phyloP scores from a whole-genome alignment of 2,888 invertebrate genomes.

The Odontomyia ornata region DNA sequence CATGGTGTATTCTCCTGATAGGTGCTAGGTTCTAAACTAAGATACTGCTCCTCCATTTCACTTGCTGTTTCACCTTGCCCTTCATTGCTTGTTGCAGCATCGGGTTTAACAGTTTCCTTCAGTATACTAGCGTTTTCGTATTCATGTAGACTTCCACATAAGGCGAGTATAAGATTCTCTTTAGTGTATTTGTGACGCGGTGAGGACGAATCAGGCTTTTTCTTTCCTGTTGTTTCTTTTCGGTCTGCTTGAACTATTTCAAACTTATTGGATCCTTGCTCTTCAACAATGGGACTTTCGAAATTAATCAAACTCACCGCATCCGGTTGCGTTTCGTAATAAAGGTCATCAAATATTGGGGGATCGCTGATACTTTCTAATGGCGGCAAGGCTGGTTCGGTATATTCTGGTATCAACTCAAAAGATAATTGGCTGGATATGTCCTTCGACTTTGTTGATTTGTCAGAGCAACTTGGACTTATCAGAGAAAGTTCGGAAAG shows the following conservation, averaged over 20 bases:
- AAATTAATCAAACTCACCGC: slow-evolving; percentile 61
- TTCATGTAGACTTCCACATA: slow-evolving; percentile 62
- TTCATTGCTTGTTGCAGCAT: not conserved
- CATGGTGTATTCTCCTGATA: slow-evolving; percentile 48
- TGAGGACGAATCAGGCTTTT: slow-evolving; percentile 42
- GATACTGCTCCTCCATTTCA: slow-evolving; percentile 53
- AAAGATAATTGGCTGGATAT: slow-evolving; percentile 22
- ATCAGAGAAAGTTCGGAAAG: not conserved
- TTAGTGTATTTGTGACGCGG: slow-evolving; percentile 53
- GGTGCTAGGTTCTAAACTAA: slow-evolving; percentile 53
- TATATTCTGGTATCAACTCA: slow-evolving; percentile 51
- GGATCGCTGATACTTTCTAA: slow-evolving; percentile 55
- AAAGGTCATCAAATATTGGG: slow-evolving; percentile 49
- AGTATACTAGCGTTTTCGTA: slow-evolving; percentile 49
- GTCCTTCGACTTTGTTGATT: slow-evolving; percentile 29
- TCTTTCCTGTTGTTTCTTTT: not conserved
- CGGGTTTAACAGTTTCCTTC: not conserved
- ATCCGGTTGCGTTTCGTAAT: slow-evolving; percentile 48
- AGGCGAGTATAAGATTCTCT: slow-evolving; percentile 60
- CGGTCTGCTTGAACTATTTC: not conserved
- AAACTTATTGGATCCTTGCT: not conserved
- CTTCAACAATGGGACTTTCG: slow-evolving; percentile 61
- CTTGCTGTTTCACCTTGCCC: slow-evolving; percentile 7
- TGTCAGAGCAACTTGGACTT: slow-evolving; percentile 7
- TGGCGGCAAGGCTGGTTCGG: slow-evolving; percentile 54